Base-by-base conservation (phyloP, 2,797 vertebrate genomes). In the Lepus oiostolus region DNA sequence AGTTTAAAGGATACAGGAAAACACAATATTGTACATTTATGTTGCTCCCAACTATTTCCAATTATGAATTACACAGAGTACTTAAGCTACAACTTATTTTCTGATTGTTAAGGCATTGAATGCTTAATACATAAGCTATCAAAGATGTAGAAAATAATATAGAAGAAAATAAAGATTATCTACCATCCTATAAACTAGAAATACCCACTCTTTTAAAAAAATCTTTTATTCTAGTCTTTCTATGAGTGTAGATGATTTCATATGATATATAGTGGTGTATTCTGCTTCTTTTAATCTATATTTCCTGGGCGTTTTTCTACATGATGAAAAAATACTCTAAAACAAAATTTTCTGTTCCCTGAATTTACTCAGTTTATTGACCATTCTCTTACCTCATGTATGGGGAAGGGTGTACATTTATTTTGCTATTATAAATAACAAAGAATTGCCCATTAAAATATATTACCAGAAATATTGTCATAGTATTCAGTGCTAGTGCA, bases 321-420 rank as follows among this genome's bases (percentile, higher is more conserved):
- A 71, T 80, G 68, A 38, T 68, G 70, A 80, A 83, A 94, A 93
- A 71, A 22, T 92, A 93, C 74, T 88, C 28, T 76, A 71, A 96
- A 87, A 72, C 28, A 80, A 86, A 54, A 58, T 86, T 94, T 90
- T 82, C 21, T 74, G 1, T 89, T 95, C 38, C 76, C 52, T 89
- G 35, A 12, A 68, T 90, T 91, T 91, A 28, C 71, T 50, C 62
- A 74, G 26, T 91, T 84, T 91, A 82, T 79, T 92, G 87, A 65
- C 38, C 38, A 38, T 83, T 91, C 60, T 93, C 19, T 90, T 95
- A 92, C 75, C 38, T 52, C 26, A 77, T 89, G 58, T 95, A 94
- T 85, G 74, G 26, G 26, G 7, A 65, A 54, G 13, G 38, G 2
- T 30, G 6, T 77, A 2, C 71, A n/a, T 91, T 12, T 90, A 13